phyloP scores from a whole-genome alignment of 2,888 invertebrate genomes.

The Spatulosminthurus flaviceps region DNA sequence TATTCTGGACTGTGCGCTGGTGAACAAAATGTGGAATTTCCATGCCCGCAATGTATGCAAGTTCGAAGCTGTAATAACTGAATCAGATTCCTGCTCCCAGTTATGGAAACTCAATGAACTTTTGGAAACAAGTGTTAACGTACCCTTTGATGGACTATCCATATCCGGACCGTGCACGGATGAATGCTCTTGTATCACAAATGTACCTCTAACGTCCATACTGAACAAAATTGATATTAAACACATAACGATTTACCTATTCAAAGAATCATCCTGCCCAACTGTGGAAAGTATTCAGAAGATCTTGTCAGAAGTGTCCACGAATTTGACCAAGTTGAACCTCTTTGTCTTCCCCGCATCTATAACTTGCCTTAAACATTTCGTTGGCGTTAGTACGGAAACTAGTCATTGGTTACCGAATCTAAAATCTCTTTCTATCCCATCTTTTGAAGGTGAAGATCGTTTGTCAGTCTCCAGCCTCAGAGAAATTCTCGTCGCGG shows the following conservation, averaged over 20 bases:
- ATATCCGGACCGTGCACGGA: not conserved
- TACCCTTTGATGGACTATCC: not conserved
- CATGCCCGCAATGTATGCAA: not conserved
- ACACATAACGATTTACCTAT: not conserved
- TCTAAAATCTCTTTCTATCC: not conserved
- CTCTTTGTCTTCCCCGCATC: not conserved
- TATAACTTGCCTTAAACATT: not conserved
- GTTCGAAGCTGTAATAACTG: not conserved
- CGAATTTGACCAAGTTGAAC: not conserved
- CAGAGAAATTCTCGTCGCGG: not conserved
- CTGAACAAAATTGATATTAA: not conserved
- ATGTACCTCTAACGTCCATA: not conserved
- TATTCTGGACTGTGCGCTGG: not conserved
- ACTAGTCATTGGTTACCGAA: not conserved
- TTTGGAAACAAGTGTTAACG: not conserved
- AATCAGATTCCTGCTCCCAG: not conserved
- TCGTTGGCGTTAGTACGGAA: not conserved
- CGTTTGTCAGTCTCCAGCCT: not conserved
- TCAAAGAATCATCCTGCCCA: not conserved
- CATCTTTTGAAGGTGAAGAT: not conserved
- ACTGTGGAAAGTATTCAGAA: not conserved
- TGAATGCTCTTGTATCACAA: not conserved
- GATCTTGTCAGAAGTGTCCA: not conserved
- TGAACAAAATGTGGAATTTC: not conserved
- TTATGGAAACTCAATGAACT: not conserved